Evolutionary conservation across 2,113 vertebrate species (phyloP), one percentile per base, ranked within the genome.

Genomic region (Phoxinus phoxinus): DNA sequence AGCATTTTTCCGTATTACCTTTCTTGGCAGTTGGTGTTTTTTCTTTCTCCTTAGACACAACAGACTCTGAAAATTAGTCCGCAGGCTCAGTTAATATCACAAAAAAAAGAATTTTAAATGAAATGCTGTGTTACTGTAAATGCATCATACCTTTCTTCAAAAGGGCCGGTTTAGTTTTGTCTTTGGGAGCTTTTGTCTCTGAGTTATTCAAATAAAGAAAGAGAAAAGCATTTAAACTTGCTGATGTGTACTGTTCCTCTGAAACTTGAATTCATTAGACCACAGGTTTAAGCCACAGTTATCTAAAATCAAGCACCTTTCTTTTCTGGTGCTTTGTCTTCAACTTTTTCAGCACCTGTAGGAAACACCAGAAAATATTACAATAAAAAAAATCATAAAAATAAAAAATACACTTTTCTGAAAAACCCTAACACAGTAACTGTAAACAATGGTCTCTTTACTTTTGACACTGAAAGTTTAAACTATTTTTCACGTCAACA

Each of bases 61-160:
- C 65, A 13, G 65, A 63, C 46, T 87, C 86, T 87, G 73, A 65
- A 61, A 80, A 56, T 77, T 7, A 76, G 46, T 51, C 41, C 17
- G 7, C 46, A 51, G 44, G 15, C 3, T 53, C 25, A 51, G 25
- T 17, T 75, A 30, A 27, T 76, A 25, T 32, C 46, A 77, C 53
- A 25, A 46, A 23, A 21, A 77, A 77, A 21, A 23, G 0, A 13
- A 15, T 56, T 35, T 30, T 6, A 71, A 58, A 77, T 35, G 4
- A 23, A 56, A 19, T 56, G 19, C 19, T 77, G 11, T 77, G 30
- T 58, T 35, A 21, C 46, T 32, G 32, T 69, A 41, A n/a, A 35
- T 13, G 19, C 27, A 56, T 53, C 48, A 30, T 58, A 53, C 56
- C 6, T 61, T 79, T 61, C 76, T 79, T 79, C 73, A 58, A 13